phyloP scores from a whole-genome alignment of 2,797 vertebrate genomes.

The Sorex maritimensis region DNA sequence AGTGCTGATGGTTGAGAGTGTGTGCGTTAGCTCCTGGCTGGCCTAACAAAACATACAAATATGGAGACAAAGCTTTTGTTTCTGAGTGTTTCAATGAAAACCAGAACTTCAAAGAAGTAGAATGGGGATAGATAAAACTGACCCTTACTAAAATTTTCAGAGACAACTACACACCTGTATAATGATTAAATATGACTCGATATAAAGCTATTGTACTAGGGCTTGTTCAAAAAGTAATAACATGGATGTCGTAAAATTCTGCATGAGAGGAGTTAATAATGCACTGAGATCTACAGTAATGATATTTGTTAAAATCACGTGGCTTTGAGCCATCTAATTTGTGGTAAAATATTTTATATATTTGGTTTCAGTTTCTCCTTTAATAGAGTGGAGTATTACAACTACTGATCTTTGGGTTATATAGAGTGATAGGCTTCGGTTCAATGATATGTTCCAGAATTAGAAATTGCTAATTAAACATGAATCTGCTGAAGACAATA shows the following conservation, averaged over 20 bases:
- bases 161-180: neutral
- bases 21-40: neutral
- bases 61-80: neutral
- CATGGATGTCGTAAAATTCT: neutral
- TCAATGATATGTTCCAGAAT: conserved; percentile 41
- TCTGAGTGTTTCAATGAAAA: conserved; percentile 52
- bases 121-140: conserved; percentile 12
- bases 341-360: conserved; percentile 53
- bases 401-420: conserved; percentile 14
- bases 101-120: neutral
- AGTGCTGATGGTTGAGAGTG: neutral
- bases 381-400: conserved; percentile 5
- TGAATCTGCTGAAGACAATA: conserved; percentile 32
- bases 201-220: neutral
- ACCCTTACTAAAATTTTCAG: neutral
- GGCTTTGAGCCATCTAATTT: conserved; percentile 6
- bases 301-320: conserved; percentile 51
- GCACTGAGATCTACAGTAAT: neutral
- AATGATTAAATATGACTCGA: neutral
- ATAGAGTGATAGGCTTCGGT: neutral
- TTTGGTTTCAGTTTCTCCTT: conserved; percentile 26
- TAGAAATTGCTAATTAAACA: conserved; percentile 42
- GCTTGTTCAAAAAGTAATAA: conserved; percentile 35
- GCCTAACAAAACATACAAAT: neutral
- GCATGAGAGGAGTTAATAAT: conserved; percentile 18